These are phyloP conservation scores for Tangara arthus DNA, from an alignment of 2,797 vertebrate species.

Conservation along the genomic window DNA sequence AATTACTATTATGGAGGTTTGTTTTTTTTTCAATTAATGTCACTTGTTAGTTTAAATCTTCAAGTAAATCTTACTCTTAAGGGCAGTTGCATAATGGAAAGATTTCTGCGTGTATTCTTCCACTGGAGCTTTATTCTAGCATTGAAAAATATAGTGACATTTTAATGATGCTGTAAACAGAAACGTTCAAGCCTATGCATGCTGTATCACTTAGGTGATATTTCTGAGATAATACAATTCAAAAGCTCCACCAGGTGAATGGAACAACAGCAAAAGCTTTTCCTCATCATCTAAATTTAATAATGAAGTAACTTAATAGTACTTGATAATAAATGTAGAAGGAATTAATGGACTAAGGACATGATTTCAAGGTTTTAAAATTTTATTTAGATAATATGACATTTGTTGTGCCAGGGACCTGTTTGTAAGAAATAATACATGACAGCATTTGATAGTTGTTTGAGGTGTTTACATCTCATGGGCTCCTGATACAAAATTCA, in stretches of 20 bases:
- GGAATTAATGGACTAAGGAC: neutral
- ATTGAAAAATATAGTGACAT: conserved; percentile 28
- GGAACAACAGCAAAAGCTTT: neutral
- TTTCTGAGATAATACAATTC: conserved; percentile 18
- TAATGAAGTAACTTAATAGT: neutral
- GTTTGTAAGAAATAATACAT: conserved; percentile 6
- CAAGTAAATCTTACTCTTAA: conserved; percentile 15
- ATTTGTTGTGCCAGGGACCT: neutral
- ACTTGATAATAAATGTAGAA: neutral
- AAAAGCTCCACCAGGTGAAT: neutral
- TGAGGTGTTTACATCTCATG: neutral
- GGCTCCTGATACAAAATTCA: neutral
- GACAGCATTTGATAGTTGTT: neutral
- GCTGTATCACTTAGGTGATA: neutral
- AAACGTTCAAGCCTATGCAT: neutral
- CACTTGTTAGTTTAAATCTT: conserved; percentile 7
- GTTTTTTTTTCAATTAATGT: neutral
- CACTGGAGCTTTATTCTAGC: neutral
- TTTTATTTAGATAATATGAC: neutral
- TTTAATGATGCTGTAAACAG: conserved; percentile 52
- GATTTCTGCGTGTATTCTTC: neutral
- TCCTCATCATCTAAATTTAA: neutral
- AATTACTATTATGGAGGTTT: neutral
- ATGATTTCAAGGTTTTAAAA: neutral
- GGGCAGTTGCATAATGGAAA: neutral